phyloP scores from a whole-genome alignment of 2,797 vertebrate species.

The Silurus aristotelis region DNA sequence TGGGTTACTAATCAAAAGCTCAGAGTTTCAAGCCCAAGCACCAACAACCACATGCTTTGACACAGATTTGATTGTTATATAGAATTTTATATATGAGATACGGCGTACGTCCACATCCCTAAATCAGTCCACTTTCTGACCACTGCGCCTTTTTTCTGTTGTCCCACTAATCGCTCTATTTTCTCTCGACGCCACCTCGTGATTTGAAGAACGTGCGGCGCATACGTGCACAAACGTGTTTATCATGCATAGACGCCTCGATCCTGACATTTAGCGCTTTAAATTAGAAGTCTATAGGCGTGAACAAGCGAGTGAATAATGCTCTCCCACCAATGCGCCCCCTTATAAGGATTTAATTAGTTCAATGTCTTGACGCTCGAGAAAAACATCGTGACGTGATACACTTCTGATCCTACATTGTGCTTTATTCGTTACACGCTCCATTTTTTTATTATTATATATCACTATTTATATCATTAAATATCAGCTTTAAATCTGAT shows the following conservation, averaged over 20 bases:
- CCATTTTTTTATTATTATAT: no score
- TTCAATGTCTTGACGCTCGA: neutral
- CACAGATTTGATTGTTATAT: no score
- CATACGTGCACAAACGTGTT: neutral
- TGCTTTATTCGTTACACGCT: neutral
- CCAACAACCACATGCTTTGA: no score
- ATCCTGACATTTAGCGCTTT: neutral
- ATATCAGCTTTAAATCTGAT: neutral
- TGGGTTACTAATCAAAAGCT: neutral
- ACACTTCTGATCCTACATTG: slow-evolving; percentile 11
- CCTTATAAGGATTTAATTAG: neutral
- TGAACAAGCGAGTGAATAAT: neutral
- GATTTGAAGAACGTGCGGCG: neutral
- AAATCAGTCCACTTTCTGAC: neutral
- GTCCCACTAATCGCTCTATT: neutral
- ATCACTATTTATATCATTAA: no score
- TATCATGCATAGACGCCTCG: neutral
- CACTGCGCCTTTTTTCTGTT: neutral
- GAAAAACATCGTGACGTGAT: neutral
- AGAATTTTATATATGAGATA: neutral
- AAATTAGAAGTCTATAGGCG: neutral
- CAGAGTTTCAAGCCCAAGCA: neutral
- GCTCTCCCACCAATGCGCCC: neutral
- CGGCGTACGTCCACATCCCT: neutral
- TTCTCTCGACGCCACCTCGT: neutral